phyloP scores from a whole-genome alignment of 92 coral and sea anemone genomes.

The Palythoa heliodiscus region DNA sequence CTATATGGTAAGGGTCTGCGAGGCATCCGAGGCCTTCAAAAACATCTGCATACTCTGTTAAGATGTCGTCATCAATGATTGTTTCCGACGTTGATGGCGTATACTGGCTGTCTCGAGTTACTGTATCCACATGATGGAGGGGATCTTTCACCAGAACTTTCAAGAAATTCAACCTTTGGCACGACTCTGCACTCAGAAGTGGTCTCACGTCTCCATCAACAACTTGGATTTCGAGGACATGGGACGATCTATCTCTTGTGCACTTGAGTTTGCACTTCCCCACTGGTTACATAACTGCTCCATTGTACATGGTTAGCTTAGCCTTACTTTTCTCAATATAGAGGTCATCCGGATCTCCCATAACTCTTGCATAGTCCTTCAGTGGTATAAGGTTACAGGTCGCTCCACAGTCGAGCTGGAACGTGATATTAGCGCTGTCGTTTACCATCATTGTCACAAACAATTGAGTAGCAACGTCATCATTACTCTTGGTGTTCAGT shows the following conservation, averaged over 20 bases:
- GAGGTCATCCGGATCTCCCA: slow-evolving; percentile 62
- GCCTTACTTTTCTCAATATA: slow-evolving; percentile 54
- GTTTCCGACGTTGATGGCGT: slow-evolving; percentile 2
- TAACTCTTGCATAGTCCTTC: slow-evolving; percentile 49
- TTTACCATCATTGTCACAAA: slow-evolving; percentile 57
- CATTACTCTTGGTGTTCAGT: slow-evolving; percentile 36
- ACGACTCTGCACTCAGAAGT: slow-evolving; percentile 51
- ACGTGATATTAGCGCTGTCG: slow-evolving; percentile 48
- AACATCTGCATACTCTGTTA: slow-evolving; percentile 44
- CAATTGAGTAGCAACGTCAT: slow-evolving; percentile 42
- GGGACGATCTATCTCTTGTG: slow-evolving; percentile 57
- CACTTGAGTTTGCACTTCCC: slow-evolving; percentile 61
- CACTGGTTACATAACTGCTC: slow-evolving; percentile 28
- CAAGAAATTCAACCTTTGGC: slow-evolving; percentile 51
- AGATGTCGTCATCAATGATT: slow-evolving; percentile 38
- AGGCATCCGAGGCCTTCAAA: slow-evolving; percentile 53
- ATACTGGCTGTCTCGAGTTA: slow-evolving; percentile 10
- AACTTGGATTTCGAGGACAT: slow-evolving; percentile 54
- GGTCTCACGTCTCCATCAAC: slow-evolving; percentile 48
- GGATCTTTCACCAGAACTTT: slow-evolving; percentile 48
- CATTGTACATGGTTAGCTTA: neutral
- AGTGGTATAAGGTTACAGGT: slow-evolving; percentile 60
- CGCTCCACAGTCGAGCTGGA: slow-evolving; percentile 61
- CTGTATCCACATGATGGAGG: slow-evolving; percentile 47
- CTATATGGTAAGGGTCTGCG: slow-evolving; percentile 47